Evolutionary conservation across 2,113 vertebrate genomes (phyloP).

Genomic region (Kryptolebias marmoratus): DNA sequence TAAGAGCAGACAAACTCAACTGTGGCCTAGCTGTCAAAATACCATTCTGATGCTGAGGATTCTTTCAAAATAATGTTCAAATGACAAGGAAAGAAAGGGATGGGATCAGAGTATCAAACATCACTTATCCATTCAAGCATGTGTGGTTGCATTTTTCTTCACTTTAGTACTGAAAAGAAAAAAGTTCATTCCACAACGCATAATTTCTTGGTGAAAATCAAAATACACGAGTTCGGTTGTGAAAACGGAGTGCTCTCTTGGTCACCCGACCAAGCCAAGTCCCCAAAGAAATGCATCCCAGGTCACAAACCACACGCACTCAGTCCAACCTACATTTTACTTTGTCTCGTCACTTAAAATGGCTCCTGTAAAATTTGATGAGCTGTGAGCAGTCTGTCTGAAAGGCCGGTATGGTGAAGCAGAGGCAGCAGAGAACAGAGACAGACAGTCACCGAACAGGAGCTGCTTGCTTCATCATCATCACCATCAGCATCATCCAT

Average conservation of each 20-base stretch:
- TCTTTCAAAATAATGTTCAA: conserved; percentile 10
- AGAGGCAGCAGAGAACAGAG: conserved; percentile 17
- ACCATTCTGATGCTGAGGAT: conserved; percentile 16
- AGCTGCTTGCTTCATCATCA: neutral
- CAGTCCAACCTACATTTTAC: conserved; percentile 66
- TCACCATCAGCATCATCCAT: neutral
- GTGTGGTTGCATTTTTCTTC: neutral
- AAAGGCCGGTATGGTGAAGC: conserved; percentile 35
- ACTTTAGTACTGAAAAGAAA: neutral
- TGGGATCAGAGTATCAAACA: neutral
- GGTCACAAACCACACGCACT: conserved; percentile 70
- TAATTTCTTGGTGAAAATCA: conserved; percentile 70
- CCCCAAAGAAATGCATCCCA: conserved; percentile 59
- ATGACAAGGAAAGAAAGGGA: neutral
- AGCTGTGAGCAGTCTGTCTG: conserved; percentile 46
- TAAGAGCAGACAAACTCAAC: conserved; percentile 47
- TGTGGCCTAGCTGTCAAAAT: conserved; percentile 60
- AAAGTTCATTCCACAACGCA: conserved; percentile 28
- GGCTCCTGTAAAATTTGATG: conserved; percentile 67
- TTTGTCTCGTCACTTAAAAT: conserved; percentile 75
- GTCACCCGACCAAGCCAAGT: conserved; percentile 68
- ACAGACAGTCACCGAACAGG: conserved; percentile 3
- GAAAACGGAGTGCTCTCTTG: conserved; percentile 59
- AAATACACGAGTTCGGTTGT: conserved; percentile 50
- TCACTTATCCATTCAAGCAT: conserved; percentile 6